Evolutionary conservation across 2,113 vertebrate species (phyloP).

Genomic region (Sardina pilchardus): DNA sequence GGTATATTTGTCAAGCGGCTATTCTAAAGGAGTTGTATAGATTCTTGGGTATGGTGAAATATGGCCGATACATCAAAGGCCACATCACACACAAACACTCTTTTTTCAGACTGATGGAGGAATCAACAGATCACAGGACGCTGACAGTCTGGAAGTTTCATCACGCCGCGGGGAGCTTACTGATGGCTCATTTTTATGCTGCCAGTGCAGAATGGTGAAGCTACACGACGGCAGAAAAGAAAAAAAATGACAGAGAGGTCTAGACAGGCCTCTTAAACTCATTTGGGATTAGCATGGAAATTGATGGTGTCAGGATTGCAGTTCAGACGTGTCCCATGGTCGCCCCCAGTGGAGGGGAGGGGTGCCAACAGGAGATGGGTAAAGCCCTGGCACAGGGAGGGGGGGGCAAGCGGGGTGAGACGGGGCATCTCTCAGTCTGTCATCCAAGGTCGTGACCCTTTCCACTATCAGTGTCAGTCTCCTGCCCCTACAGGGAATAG

Average conservation of each 20-base stretch:
- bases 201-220: not conserved
- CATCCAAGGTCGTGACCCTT: constrained; percentile 65
- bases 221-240: constrained; percentile 40
- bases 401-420: constrained; percentile 55
- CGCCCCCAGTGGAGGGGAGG: constrained; percentile 21
- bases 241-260: constrained; percentile 63
- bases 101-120: constrained; percentile 41
- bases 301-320: constrained; percentile 60
- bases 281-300: constrained; percentile 66
- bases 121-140: not conserved
- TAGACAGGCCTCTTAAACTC: constrained; percentile 59
- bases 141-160: not conserved
- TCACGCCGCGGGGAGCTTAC: not conserved
- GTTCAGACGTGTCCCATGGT: constrained; percentile 39
- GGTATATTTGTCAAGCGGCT: not conserved
- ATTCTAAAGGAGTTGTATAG: not conserved
- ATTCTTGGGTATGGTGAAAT: not conserved
- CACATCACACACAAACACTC: not conserved
- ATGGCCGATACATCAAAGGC: not conserved
- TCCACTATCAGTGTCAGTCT: constrained; percentile 67
- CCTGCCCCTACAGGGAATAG: constrained; percentile 44
- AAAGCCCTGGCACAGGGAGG: constrained; percentile 49
- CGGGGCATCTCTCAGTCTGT: constrained; percentile 52
- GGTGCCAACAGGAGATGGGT: constrained; percentile 30
- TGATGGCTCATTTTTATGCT: not conserved